Evolutionary conservation across 2,888 invertebrate species (phyloP).

Genomic region (Nymphalis c-album): DNA sequence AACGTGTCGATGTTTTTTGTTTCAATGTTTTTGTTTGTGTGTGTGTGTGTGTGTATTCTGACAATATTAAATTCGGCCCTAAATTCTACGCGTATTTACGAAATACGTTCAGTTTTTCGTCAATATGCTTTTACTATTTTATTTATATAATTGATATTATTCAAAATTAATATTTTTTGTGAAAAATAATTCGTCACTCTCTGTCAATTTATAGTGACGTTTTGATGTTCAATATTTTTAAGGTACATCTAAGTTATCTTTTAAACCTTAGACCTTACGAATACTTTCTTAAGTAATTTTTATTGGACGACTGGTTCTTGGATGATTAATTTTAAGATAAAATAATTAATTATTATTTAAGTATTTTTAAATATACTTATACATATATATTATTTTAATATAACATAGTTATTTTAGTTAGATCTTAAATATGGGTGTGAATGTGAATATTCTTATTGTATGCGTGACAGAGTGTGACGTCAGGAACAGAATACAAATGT

Average conservation of each 20-base stretch:
- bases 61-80: constrained; percentile 51
- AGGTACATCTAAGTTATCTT: too few species aligned
- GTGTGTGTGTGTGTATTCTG: constrained; percentile 60
- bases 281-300: too few species aligned
- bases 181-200: constrained; percentile 51
- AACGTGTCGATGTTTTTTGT: constrained; percentile 35
- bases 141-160: constrained; percentile 60
- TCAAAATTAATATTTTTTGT: constrained; percentile 33
- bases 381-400: not conserved
- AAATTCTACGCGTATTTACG: constrained; percentile 50
- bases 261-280: too few species aligned
- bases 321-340: too few species aligned
- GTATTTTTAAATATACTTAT: not conserved
- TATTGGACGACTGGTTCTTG: too few species aligned
- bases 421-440: not conserved
- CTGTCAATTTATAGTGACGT: constrained; percentile 45
- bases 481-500: constrained; percentile 60
- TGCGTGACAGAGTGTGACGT: constrained; percentile 65
- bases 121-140: constrained; percentile 35
- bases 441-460: not conserved
- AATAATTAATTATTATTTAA: too few species aligned
- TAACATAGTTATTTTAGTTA: not conserved
- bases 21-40: constrained; percentile 29
- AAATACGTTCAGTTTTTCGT: constrained; percentile 47
- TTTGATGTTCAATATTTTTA: not conserved